Evolutionary conservation across 1,140 invertebrate genomes (phyloP), one percentile per base, ranked within the genome.

Genomic region (Papilio aristodemus): DNA sequence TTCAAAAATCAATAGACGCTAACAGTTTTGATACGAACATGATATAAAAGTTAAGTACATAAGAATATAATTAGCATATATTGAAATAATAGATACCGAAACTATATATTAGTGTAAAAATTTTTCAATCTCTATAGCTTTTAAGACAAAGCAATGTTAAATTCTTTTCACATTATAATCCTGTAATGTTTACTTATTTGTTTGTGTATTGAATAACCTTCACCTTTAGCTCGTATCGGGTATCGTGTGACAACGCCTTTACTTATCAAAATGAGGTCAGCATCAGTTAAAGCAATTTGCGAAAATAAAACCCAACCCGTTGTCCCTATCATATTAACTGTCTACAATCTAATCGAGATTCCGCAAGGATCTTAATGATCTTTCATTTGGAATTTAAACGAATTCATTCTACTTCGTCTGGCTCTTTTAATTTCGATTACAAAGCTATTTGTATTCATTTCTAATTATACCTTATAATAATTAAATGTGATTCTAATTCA

Each of bases 251-350:
- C 10, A 54, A 54, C 19, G 46, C 46, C 19, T 54, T 46, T 19
- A 46, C 27, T 46, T 54, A 54, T 54, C 46, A 10, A 25, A 54
- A 22, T 25, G 46, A 54, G 46, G 46, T 13, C 46, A 46, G 5
- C 8, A 9, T 46, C 43, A 54, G 32, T 50, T 50, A 50, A 14
- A 50, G 43, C 17, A 1, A 50, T 50, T 50, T 50, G 43, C 4
- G 27, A 38, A 62, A 62, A 62, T 62, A 62, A 62, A 62, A 62
- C n/a, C 36, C 27, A 19, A 62, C 32, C 36, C 43, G 14, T n/a
- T 50, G 3, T n/a, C 59, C 54, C 8, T 19, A 62, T 62, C 59
- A 17, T 62, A n/a, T 38, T 19, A 38, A 62, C 46, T 54, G 46
- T 62, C 36, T 4, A 17, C 27, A 62, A 62, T 62, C 36, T 62